Evolutionary conservation across 2,888 invertebrate genomes (phyloP), one percentile per base, ranked within the genome.

Genomic region (Pollenia griseotomentosa): DNA sequence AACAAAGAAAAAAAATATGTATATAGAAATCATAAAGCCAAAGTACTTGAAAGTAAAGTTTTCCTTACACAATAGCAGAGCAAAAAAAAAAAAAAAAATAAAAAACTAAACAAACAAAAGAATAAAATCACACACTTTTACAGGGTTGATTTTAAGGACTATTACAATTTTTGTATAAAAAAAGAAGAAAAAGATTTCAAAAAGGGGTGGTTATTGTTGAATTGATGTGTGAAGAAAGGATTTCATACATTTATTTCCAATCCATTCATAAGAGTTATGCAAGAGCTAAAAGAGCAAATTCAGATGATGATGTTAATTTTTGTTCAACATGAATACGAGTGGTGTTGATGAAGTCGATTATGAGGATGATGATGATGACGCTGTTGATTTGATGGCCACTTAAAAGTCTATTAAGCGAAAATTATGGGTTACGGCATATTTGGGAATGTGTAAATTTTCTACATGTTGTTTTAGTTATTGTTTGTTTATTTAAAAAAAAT

Each of bases 391-490:
- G 87, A 83, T 84, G 87, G 87, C 87, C 87, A 87, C 87, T 87
- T 87, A 74, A 87, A 87, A 87, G 81, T 87, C 75, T 87, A 84
- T 87, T 87, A 87, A 84, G 83, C 78, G 83, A 84, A 87, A 84
- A 88, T 83, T 88, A 85, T 88, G 83, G 85, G 88, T 87, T 88
- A 83, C 79, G 87, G 57, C n/a, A 53, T 63, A 55, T 78, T 84
- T 78, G 48, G 33, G 55, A 73, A 83, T 63, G 40, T 70, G 8
- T 63, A 53, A 63, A 53, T 46, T 63, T 70, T 42, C 16, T 42
- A 40, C 63, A 68, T 77, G 19, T 77, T 77, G 42, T 70, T 74
- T 55, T 65, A 57, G 23, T 70, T 68, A 48, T 70, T 73, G 65
- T 83, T 74, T 79, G 68, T 79, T 85, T 66, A 73, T 70, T 68